Conservation (phyloP, 2,113 vertebrate species). For the Oriolus oriolus region DNA sequence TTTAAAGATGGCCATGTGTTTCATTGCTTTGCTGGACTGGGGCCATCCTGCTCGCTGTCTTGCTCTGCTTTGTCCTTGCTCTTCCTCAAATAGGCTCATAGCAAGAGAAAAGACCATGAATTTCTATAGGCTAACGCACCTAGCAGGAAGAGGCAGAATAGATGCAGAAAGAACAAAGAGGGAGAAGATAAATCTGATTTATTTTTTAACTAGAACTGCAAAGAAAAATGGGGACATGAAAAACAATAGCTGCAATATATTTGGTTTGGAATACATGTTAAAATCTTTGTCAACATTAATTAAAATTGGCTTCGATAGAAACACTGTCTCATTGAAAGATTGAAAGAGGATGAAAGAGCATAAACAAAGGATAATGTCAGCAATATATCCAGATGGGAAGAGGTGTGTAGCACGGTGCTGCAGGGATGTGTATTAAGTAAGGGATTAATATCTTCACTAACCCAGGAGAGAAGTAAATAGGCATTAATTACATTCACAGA, state of each 20-base stretch:
- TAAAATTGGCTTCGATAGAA: slow-evolving; percentile 19
- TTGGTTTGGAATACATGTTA: slow-evolving; percentile 20
- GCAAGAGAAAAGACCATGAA: neutral
- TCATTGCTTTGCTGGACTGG: neutral
- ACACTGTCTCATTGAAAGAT: slow-evolving; percentile 11
- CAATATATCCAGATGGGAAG: slow-evolving; percentile 43
- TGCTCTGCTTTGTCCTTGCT: neutral
- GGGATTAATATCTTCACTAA: slow-evolving; percentile 52
- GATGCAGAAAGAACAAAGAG: neutral
- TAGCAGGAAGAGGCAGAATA: neutral
- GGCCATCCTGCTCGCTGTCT: neutral
- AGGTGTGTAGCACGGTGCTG: neutral
- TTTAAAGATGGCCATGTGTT: neutral
- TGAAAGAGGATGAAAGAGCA: slow-evolving; percentile 40
- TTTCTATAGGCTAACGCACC: neutral
- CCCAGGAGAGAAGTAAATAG: slow-evolving; percentile 39
- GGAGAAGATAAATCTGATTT: neutral
- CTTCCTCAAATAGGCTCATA: neutral
- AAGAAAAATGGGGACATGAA: neutral
- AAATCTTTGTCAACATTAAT: slow-evolving; percentile 60
- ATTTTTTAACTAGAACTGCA: neutral
- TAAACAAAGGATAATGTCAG: slow-evolving; percentile 59
- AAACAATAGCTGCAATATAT: slow-evolving; percentile 27
- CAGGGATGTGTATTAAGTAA: slow-evolving; percentile 46
- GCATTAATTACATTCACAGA: slow-evolving; percentile 48